phyloP scores from a whole-genome alignment of 1,140 invertebrate genomes.

The Lasaia peninsularis region DNA sequence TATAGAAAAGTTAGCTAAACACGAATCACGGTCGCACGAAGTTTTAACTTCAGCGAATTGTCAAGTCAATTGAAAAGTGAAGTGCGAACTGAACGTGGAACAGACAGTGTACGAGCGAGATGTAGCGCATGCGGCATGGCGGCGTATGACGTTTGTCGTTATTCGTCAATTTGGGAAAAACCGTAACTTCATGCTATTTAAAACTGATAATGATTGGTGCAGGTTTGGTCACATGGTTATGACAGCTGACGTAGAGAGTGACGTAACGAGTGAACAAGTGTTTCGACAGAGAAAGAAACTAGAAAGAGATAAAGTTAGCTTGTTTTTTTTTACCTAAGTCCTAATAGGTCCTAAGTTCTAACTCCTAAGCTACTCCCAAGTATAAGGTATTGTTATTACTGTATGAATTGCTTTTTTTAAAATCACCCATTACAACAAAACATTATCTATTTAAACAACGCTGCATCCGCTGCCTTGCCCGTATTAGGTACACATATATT shows the following conservation, averaged over 20 bases:
- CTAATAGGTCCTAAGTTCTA: too few relatives aligned
- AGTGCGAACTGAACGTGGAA: slow-evolving; percentile 3
- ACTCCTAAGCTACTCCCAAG: too few relatives aligned
- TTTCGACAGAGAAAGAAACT: too few relatives aligned
- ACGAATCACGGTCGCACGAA: slow-evolving; percentile 24
- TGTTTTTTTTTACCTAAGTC: too few relatives aligned
- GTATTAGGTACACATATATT: too few relatives aligned
- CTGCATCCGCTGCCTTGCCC: too few relatives aligned
- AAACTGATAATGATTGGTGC: slow-evolving; percentile 8
- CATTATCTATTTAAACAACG: too few relatives aligned
- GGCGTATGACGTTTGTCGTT: background rate
- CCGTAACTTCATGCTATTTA: slow-evolving; percentile 2
- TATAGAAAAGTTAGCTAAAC: slow-evolving; percentile 2
- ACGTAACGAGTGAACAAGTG: background rate
- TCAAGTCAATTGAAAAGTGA: slow-evolving; percentile 6
- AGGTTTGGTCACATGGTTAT: slow-evolving; percentile 2
- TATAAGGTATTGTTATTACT: too few relatives aligned
- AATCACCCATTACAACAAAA: too few relatives aligned
- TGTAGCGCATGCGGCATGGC: background rate
- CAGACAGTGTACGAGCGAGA: background rate
- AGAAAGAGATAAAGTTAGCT: too few relatives aligned
- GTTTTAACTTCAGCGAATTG: slow-evolving; percentile 31
- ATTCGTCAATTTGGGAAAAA: background rate
- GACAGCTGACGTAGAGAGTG: background rate
- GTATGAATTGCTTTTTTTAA: too few relatives aligned